These are phyloP conservation scores for Lasioglossum albipes DNA, from an alignment of 1,140 invertebrate genomes.

Conservation along the genomic window DNA sequence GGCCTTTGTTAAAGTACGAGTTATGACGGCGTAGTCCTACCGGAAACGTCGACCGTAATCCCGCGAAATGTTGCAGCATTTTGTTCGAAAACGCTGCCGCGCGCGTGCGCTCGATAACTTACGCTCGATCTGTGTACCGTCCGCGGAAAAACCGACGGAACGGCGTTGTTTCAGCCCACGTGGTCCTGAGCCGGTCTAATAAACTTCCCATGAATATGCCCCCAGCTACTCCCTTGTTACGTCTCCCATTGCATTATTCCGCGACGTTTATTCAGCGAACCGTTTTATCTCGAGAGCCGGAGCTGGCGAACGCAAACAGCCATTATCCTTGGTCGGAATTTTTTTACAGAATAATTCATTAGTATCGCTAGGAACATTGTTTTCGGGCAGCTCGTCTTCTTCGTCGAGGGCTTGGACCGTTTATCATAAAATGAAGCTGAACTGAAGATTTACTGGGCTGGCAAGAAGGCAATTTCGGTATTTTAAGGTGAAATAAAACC, in stretches of 20 bases:
- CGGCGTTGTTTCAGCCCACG: constrained; percentile 25
- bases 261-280: background rate
- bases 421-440: too few species aligned
- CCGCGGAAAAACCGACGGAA: constrained; percentile 1
- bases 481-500: too few species aligned
- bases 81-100: background rate
- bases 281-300: background rate
- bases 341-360: too few species aligned
- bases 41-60: constrained; percentile 45
- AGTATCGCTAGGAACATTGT: too few species aligned
- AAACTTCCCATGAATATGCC: constrained; percentile 19
- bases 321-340: too few species aligned
- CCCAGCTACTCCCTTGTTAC: background rate
- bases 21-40: constrained; percentile 32
- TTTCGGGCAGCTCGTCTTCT: too few species aligned
- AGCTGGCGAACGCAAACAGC: too few species aligned
- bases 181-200: constrained; percentile 27
- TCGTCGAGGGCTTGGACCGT: too few species aligned
- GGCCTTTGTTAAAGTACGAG: constrained; percentile 17
- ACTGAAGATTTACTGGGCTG: too few species aligned
- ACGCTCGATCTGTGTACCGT: background rate
- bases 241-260: background rate
- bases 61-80: constrained; percentile 41
- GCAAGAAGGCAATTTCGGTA: too few species aligned
- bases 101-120: background rate